Percentiles rank a stretch among this genome's conserved stretches.
Conservation (phyloP, 1,140 invertebrate species). For the Druon quercuslanigerum region DNA sequence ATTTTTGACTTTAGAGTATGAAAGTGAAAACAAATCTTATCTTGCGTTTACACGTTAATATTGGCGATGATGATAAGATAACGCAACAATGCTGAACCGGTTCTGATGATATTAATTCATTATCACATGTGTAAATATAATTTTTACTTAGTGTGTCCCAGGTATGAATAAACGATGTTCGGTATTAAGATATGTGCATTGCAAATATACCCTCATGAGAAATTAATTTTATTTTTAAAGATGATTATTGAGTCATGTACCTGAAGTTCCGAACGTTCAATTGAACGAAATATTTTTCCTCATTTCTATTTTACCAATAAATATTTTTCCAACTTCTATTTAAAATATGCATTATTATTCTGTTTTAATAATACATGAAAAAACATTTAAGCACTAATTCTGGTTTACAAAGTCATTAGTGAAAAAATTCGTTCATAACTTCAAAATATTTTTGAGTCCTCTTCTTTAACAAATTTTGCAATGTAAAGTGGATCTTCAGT, state of each 20-base stretch:
- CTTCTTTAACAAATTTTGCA: not conserved
- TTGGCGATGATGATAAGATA: constrained; percentile 58
- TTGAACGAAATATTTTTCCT: too few relatives aligned
- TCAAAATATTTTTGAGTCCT: not conserved
- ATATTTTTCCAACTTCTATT: too few relatives aligned
- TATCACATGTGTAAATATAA: constrained; percentile 31
- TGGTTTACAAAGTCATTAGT: too few relatives aligned
- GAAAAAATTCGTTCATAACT: too few relatives aligned
- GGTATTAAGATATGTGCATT: not conserved
- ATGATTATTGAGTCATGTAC: not conserved
- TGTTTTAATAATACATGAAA: too few relatives aligned
- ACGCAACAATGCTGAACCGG: constrained; percentile 36
- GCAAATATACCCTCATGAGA: not conserved
- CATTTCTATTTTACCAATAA: too few relatives aligned
- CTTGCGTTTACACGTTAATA: constrained; percentile 48
- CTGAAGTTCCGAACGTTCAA: too few relatives aligned
- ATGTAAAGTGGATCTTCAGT: not conserved
- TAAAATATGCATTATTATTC: too few relatives aligned
- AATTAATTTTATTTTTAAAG: not conserved
- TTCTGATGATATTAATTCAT: constrained; percentile 39
- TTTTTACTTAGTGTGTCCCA: not conserved
- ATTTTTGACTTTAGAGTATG: constrained; percentile 6
- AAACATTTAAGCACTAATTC: too few relatives aligned
- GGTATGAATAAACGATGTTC: not conserved
- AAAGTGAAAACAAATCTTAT: constrained; percentile 40